These are phyloP conservation scores for Selene dorsalis DNA, from an alignment of 2,797 vertebrate species.

Conservation along the genomic window DNA sequence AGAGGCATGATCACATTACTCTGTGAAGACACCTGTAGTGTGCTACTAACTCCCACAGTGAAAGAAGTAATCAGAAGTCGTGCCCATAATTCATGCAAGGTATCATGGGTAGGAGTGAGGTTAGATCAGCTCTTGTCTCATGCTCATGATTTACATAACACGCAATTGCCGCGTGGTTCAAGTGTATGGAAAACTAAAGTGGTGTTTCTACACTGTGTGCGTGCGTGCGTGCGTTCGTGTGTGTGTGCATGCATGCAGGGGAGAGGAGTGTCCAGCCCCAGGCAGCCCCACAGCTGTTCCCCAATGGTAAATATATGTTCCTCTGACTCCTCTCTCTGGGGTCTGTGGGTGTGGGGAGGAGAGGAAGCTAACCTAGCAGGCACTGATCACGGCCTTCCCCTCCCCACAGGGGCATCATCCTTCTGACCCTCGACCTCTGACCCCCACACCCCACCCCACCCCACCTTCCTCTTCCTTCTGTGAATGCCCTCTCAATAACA, in stretches of 20 bases:
- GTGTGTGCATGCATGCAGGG: constrained; percentile 91
- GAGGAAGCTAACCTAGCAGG: constrained; percentile 78
- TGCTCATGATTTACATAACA: constrained; percentile 48
- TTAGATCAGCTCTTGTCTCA: constrained; percentile 40
- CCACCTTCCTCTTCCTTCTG: constrained; percentile 76
- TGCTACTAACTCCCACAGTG: not conserved
- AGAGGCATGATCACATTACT: constrained; percentile 19
- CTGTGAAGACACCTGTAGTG: constrained; percentile 6
- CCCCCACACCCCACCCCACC: constrained; percentile 28
- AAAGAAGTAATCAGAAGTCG: constrained; percentile 2
- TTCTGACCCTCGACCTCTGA: constrained; percentile 75
- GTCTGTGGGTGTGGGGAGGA: constrained; percentile 78
- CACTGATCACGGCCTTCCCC: constrained; percentile 69
- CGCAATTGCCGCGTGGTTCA: constrained; percentile 60
- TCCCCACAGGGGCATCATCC: constrained; percentile 71
- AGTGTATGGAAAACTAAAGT: constrained; percentile 80
- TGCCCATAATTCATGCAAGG: not conserved
- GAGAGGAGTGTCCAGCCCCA: constrained; percentile 97
- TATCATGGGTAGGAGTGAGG: not conserved
- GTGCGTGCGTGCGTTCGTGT: constrained; percentile 78
- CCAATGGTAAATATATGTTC: constrained; percentile 99
- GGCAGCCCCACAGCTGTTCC: constrained; percentile 95
- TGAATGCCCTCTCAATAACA: constrained; percentile 83
- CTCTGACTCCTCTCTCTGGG: constrained; percentile 85
- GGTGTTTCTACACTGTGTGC: constrained; percentile 83